Conservation (phyloP, 2,888 invertebrate genomes). For the Drosophila longiperda region DNA sequence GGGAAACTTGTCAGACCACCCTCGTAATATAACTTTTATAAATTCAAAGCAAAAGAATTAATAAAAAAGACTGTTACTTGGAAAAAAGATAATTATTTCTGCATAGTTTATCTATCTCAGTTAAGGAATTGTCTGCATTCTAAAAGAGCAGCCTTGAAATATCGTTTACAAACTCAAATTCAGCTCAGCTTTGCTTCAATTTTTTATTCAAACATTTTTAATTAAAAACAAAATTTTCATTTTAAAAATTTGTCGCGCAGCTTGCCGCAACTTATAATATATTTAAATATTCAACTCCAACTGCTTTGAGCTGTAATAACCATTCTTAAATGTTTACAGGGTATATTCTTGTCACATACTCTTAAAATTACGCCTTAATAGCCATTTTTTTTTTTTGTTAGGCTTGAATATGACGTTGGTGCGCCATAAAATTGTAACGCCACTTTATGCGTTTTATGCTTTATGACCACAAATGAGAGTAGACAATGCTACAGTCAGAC, state of each 20-base stretch:
- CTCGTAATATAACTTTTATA: neutral
- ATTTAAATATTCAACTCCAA: neutral
- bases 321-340: neutral
- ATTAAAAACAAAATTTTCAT: neutral
- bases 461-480: slow-evolving; percentile 79
- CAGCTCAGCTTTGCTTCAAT: no score
- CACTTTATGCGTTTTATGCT: slow-evolving; percentile 81
- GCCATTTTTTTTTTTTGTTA: slow-evolving; percentile 31
- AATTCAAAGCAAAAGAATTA: neutral
- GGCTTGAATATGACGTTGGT: slow-evolving; percentile 61
- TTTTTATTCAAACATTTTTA: no score
- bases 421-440: slow-evolving; percentile 79
- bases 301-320: neutral
- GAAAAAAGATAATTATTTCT: neutral
- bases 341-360: slow-evolving; percentile 11
- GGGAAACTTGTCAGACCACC: no score
- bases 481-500: slow-evolving; percentile 58
- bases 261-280: neutral
- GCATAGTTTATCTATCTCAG: no score
- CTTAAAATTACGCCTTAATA: neutral
- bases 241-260: neutral
- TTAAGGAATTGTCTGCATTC: no score
- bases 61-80: neutral
- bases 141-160: no score
- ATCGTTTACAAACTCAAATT: no score